Conservation (phyloP, 2,797 vertebrate genomes). For the Molossus alvarezi region DNA sequence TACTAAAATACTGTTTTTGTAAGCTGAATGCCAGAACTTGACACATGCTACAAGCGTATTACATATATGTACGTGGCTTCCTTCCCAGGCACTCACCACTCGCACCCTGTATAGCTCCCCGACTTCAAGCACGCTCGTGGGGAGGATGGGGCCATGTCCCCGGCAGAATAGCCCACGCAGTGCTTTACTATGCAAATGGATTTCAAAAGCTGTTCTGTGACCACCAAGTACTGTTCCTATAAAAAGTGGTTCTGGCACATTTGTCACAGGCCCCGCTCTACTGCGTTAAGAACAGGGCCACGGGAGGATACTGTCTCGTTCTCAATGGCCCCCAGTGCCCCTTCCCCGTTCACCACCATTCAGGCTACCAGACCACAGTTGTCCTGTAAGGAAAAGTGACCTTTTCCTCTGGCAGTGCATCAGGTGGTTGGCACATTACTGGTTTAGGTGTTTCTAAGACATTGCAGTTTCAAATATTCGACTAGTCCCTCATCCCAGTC, state of each 20-base stretch:
- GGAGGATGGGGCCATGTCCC: slow-evolving; percentile 76
- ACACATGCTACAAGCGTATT: slow-evolving; percentile 98
- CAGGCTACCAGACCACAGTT: neutral
- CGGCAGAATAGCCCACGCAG: slow-evolving; percentile 83
- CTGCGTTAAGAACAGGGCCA: neutral
- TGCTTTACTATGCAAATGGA: slow-evolving; percentile 70
- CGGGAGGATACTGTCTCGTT: neutral
- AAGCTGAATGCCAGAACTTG: slow-evolving; percentile 94
- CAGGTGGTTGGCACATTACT: neutral
- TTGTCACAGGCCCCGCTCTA: neutral
- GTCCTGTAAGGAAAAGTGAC: slow-evolving; percentile 43
- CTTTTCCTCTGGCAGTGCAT: slow-evolving; percentile 68
- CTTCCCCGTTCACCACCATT: neutral
- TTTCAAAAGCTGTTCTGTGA: slow-evolving; percentile 89
- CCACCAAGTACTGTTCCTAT: slow-evolving; percentile 1
- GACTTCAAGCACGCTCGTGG: slow-evolving; percentile 27
- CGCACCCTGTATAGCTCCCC: slow-evolving; percentile 38
- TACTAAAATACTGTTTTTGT: slow-evolving; percentile 98
- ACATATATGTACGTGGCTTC: slow-evolving; percentile 99
- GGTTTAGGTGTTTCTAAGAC: slow-evolving; percentile 15
- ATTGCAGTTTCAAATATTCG: slow-evolving; percentile 4
- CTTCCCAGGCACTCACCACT: slow-evolving; percentile 88
- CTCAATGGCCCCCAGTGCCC: neutral
- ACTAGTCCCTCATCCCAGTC: neutral
- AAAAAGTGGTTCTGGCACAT: slow-evolving; percentile 8